A percentile compares a stretch with the other conserved stretches of the same genome.
phyloP scores from a whole-genome alignment of 1,140 invertebrate species.

The Neocloeon triangulifer region DNA sequence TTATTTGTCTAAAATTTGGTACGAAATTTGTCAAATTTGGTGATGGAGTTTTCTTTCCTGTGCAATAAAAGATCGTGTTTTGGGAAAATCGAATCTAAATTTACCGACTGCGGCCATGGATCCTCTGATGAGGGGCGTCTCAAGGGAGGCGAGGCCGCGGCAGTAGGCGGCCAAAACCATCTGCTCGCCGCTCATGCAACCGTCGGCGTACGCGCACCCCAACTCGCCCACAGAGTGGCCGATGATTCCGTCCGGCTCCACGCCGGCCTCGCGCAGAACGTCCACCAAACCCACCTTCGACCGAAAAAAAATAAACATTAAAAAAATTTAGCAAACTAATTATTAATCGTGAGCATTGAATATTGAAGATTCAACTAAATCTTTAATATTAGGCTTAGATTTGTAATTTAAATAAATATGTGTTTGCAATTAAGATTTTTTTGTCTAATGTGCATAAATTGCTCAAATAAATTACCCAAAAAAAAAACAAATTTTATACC shows the following conservation, averaged over 20 bases:
- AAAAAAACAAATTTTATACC: too few species aligned
- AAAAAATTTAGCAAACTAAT: not conserved
- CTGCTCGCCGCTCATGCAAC: slow-evolving; percentile 54
- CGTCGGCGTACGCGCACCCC: slow-evolving; percentile 65
- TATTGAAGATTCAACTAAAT: too few species aligned
- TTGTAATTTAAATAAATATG: not conserved
- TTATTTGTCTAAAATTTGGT: too few species aligned
- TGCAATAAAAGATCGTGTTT: too few species aligned
- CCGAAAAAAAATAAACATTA: slow-evolving; percentile 1
- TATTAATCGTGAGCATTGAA: too few species aligned
- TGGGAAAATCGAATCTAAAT: not conserved
- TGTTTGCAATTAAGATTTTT: not conserved
- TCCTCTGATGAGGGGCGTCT: slow-evolving; percentile 47
- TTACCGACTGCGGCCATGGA: slow-evolving; percentile 62
- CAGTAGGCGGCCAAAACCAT: slow-evolving; percentile 60
- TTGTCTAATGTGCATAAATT: too few species aligned
- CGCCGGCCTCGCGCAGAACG: slow-evolving; percentile 31
- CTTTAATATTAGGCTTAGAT: not conserved
- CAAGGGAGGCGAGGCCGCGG: slow-evolving; percentile 59
- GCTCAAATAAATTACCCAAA: too few species aligned
- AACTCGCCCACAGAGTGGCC: slow-evolving; percentile 63
- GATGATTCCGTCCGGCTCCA: slow-evolving; percentile 48
- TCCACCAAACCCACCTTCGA: slow-evolving; percentile 50
- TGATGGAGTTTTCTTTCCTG: too few species aligned
- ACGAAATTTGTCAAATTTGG: too few species aligned